Evolutionary conservation across 2,888 invertebrate genomes (phyloP).

Genomic region (Nomada goodeniana): DNA sequence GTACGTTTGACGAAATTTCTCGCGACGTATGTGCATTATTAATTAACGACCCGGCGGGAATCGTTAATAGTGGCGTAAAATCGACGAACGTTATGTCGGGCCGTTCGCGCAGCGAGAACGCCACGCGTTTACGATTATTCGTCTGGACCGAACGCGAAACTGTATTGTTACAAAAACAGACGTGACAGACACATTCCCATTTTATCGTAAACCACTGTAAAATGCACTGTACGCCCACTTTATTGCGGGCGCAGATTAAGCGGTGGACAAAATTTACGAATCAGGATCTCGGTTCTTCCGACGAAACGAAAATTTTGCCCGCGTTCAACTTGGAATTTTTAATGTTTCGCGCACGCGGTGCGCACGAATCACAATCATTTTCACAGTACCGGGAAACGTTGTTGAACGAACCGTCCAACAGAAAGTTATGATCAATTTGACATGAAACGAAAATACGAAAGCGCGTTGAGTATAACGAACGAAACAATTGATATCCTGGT

Average conservation of each 20-base stretch:
- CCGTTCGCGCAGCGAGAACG: slow-evolving; percentile 40
- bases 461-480: too few relatives aligned
- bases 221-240: slow-evolving; percentile 18
- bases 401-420: too few relatives aligned
- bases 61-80: slow-evolving; percentile 26
- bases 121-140: slow-evolving; percentile 39
- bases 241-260: slow-evolving; percentile 25
- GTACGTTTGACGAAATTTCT: slow-evolving; percentile 4
- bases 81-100: slow-evolving; percentile 32
- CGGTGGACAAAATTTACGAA: not conserved
- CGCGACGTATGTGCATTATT: slow-evolving; percentile 36
- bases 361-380: too few relatives aligned
- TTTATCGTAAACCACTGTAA: slow-evolving; percentile 1
- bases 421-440: too few relatives aligned
- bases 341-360: too few relatives aligned
- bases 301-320: too few relatives aligned
- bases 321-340: too few relatives aligned
- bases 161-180: slow-evolving; percentile 45
- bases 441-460: too few relatives aligned
- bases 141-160: slow-evolving; percentile 47
- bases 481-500: too few relatives aligned
- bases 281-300: not conserved
- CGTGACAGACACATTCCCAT: slow-evolving; percentile 50
- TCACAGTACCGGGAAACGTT: too few relatives aligned
- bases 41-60: slow-evolving; percentile 12